Conservation (phyloP, 2,797 vertebrate genomes). For the Chanos chanos region DNA sequence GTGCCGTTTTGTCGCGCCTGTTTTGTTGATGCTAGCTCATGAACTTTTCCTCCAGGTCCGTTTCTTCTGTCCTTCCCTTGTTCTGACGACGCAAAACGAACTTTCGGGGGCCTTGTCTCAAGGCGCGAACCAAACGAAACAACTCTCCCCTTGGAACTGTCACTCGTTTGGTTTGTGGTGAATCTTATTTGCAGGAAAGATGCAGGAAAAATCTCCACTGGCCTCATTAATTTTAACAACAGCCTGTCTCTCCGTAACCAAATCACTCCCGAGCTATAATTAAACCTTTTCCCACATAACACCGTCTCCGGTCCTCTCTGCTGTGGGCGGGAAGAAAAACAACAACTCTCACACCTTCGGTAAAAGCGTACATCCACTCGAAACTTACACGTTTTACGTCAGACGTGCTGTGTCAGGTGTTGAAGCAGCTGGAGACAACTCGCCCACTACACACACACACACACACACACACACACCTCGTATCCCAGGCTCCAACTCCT, state of each 20-base stretch:
- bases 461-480: too few species aligned
- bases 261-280: not conserved
- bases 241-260: not conserved
- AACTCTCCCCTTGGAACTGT: not conserved
- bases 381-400: conserved; percentile 18
- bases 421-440: conserved; percentile 1
- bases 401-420: conserved; percentile 9
- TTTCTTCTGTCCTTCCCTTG: too few species aligned
- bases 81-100: too few species aligned
- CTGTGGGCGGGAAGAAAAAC: conserved; percentile 8
- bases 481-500: too few species aligned
- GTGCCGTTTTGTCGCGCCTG: conserved; percentile 31
- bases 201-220: conserved; percentile 3
- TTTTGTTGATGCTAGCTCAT: conserved; percentile 18
- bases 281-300: not conserved
- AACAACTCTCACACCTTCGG: conserved; percentile 10
- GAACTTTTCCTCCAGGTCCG: conserved; percentile 13
- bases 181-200: conserved; percentile 17
- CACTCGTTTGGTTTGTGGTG: conserved; percentile 2
- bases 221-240: conserved; percentile 15
- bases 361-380: conserved; percentile 9
- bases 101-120: too few species aligned
- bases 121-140: not conserved
- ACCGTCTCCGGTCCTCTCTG: not conserved
- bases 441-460: not conserved